phyloP scores from a whole-genome alignment of 2,888 invertebrate genomes.

The Plemyria rubiginata region DNA sequence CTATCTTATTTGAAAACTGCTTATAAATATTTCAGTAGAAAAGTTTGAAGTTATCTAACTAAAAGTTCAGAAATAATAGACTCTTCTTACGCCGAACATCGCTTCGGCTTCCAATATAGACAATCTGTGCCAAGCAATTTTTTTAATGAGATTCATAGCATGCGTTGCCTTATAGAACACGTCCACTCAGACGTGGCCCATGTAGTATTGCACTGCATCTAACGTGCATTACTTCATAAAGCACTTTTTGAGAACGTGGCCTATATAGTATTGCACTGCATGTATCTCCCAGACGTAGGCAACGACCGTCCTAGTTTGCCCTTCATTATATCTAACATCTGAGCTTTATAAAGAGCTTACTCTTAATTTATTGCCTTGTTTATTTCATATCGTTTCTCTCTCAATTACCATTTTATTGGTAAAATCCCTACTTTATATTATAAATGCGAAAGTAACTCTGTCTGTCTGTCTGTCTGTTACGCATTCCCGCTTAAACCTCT shows the following conservation, averaged over 20 bases:
- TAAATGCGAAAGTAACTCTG: too few relatives aligned
- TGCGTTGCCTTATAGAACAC: too few relatives aligned
- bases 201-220: too few relatives aligned
- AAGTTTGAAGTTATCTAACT: constrained; percentile 14
- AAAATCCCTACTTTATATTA: constrained; percentile 32
- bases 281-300: not conserved
- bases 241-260: too few relatives aligned
- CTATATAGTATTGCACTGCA: too few relatives aligned
- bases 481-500: too few relatives aligned
- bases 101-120: too few relatives aligned
- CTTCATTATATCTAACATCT: constrained; percentile 31
- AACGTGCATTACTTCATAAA: too few relatives aligned
- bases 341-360: constrained; percentile 34
- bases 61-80: constrained; percentile 11
- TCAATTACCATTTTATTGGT: constrained; percentile 34
- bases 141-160: too few relatives aligned
- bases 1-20: not conserved
- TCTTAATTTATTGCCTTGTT: constrained; percentile 44
- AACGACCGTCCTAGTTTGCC: constrained; percentile 18
- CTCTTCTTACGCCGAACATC: not conserved
- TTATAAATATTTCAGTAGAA: constrained; percentile 15
- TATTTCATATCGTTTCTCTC: constrained; percentile 41
- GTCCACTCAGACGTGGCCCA: too few relatives aligned
- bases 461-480: too few relatives aligned
- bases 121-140: too few relatives aligned